phyloP scores from a whole-genome alignment of 2,797 vertebrate genomes.

The Uromys caudimaculatus region DNA sequence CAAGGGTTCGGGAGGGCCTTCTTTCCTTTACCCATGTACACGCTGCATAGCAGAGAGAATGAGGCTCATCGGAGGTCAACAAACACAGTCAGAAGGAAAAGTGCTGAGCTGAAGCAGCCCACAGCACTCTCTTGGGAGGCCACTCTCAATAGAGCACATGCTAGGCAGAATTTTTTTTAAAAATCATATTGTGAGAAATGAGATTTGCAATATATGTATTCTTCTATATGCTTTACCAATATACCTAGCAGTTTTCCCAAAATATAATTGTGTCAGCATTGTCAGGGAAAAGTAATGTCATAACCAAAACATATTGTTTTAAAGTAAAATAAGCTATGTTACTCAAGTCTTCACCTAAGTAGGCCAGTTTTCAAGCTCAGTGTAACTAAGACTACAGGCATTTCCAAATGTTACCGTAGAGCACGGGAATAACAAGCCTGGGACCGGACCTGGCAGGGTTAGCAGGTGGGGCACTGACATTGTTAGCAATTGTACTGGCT shows the following conservation, averaged over 20 bases:
- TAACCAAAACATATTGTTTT: neutral
- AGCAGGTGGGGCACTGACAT: neutral
- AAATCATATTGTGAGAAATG: neutral
- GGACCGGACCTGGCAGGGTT: neutral
- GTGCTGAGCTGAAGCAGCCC: neutral
- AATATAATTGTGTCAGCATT: constrained; percentile 38
- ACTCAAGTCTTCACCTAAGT: neutral
- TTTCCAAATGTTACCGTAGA: neutral
- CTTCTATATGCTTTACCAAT: constrained; percentile 15
- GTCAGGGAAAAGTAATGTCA: neutral
- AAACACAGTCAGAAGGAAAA: neutral
- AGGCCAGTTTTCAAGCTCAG: neutral
- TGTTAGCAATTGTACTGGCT: neutral
- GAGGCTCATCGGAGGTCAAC: neutral
- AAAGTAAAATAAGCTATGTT: neutral
- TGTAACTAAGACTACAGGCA: neutral
- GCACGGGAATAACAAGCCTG: neutral
- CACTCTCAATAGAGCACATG: constrained; percentile 1
- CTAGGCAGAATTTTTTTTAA: neutral
- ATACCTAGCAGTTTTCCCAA: neutral
- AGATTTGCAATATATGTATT: constrained; percentile 51
- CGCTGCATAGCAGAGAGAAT: neutral
- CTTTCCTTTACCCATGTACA: constrained; percentile 18
- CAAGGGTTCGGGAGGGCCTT: neutral
- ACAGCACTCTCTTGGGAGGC: neutral